phyloP scores from a whole-genome alignment of 2,797 vertebrate species.

The Cirrhinus mrigala region DNA sequence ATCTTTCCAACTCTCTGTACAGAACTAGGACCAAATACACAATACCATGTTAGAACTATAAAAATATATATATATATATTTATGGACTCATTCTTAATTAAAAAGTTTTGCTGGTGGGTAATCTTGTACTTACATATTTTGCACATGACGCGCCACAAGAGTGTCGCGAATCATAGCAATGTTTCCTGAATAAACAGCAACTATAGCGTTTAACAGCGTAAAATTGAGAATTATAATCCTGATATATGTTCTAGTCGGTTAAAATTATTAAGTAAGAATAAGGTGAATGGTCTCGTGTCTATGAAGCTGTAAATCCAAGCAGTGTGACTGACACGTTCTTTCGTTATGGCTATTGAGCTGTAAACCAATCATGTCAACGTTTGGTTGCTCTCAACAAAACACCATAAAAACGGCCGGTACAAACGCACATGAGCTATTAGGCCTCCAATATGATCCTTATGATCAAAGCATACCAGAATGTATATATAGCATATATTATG shows the following conservation, averaged over 20 bases:
- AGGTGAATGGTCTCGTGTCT: slow-evolving; percentile 11
- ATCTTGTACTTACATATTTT: not conserved
- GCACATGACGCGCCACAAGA: too few relatives aligned
- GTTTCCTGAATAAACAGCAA: not conserved
- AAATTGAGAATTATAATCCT: not conserved
- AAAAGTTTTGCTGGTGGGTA: not conserved
- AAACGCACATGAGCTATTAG: not conserved
- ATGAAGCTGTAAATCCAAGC: slow-evolving; percentile 5
- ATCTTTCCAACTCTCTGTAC: not conserved
- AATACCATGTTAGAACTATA: not conserved
- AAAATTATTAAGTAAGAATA: not conserved
- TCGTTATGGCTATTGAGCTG: not conserved
- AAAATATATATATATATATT: not conserved
- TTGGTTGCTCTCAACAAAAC: slow-evolving; percentile 7
- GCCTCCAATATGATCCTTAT: not conserved
- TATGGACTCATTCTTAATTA: not conserved
- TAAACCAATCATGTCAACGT: not conserved
- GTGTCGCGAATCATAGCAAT: not conserved
- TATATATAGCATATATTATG: not conserved
- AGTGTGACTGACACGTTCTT: slow-evolving; percentile 7
- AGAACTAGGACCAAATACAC: not conserved
- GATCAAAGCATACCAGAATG: not conserved
- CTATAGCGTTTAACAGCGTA: too few relatives aligned
- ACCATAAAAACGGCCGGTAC: not conserved
- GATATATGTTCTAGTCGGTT: not conserved